Base-by-base conservation (phyloP, 1,140 invertebrate species). In the Drosophila pectinifera region DNA sequence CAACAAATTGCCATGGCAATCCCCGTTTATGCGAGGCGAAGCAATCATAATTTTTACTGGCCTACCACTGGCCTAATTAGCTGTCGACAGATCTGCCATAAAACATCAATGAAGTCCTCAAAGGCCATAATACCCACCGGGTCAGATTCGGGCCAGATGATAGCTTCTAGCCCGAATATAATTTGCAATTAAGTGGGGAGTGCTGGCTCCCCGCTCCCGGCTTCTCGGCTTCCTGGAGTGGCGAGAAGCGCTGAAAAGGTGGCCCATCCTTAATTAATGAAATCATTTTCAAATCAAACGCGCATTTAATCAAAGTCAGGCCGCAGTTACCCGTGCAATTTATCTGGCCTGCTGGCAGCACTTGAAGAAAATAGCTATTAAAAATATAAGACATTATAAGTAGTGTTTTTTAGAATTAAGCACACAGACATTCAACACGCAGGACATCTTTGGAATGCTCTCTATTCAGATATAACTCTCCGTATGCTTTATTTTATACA, bases 251-350 rank as follows among this genome's bases (percentile, higher is more conserved):
- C 36, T 26, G 18, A 42, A 61, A 64, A 55, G 48, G 73, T 55
- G 53, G 43, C 43, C 41, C 61, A 45, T 65, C 38, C 46, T 73
- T 80, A 83, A 83, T 83, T 84, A 83, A 84, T 83, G 80, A 84
- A 84, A 84, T 80, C 80, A 83, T 83, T 84, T 76, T 84, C 76
- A 63, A 80, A 83, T 83, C 76, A 84, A 84, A 78, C 76, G 65
- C 70, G 62, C 76, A 80, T 83, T 83, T 83, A 80, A 84, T 83
- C 80, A 83, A 79, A 83, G 74, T 78, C 58, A 53, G 43, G 31
- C 39, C 56, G 43, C 55, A 41, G 34, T 39, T 49, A 39, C 45
- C 41, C 13, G 18, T 64, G 59, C 76, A 48, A 72, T 82, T 64
- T 81, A 55, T 78, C 58, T 68, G 55, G 57, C 58, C 45, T 55